Evolutionary conservation across 2,113 vertebrate genomes (phyloP), one percentile per base, ranked within the genome.

Genomic region (Pygoscelis adeliae): DNA sequence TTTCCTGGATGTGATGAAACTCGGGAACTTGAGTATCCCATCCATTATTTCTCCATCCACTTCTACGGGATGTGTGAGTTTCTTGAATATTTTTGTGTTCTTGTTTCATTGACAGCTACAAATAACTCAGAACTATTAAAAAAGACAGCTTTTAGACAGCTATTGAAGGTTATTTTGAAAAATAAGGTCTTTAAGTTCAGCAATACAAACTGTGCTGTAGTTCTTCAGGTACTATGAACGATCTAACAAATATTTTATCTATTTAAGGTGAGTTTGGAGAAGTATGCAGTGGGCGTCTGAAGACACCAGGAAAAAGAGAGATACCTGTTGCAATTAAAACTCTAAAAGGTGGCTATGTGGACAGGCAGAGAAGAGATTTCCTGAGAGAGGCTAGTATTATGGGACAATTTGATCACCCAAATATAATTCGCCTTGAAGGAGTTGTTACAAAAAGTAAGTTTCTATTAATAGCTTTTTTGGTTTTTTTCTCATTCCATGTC

Each of bases 241-340:
- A 25, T 34, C 14, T 92, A 89, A 87, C 19, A 77, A 46, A 16
- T 69, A 9, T 83, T 79, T 95, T 95, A 32, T 89, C 79, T 82
- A 3, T 97, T 97, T 83, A 82, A 99, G 99, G 99, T 87, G 99
- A 99, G 98, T 99, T 99, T 98, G 99, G 99, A 59, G 99, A 99
- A 98, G 99, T 99, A 25, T 99, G 99, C 97, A 99, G 99, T 65
- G 99, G 99, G 3, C 99, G 99, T 53, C 97, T 99, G 94, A 99
- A 99, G 96, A 99, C 99, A 14, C 99, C 99, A 27, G 99, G 99
- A 40, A 99, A 99, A 97, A 99, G 99, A 94, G 99, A 99, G 97
- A 99, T 99, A n/a, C 98, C 99, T 15, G 99, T 99, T 90, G 99
- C 99, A 20, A 99, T 99, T 92, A 99, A 99, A 98, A 99, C 99